These are phyloP conservation scores for Peromyscus attwateri DNA, from an alignment of 2,797 vertebrate genomes.

Conservation along the genomic window DNA sequence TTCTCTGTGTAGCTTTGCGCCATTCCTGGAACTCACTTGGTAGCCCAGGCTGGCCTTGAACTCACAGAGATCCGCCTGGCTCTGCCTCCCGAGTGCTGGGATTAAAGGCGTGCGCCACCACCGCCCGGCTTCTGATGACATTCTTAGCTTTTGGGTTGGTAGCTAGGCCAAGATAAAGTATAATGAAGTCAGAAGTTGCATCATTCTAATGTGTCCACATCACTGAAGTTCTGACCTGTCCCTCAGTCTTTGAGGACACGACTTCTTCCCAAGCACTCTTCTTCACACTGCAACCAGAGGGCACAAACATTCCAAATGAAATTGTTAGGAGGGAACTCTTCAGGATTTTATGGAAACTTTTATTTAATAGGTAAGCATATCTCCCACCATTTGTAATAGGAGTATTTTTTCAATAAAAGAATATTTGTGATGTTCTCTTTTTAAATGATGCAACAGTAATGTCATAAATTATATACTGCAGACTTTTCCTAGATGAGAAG, in stretches of 20 bases:
- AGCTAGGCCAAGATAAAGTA: not conserved
- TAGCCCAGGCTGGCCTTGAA: too few relatives aligned
- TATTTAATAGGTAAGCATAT: not conserved
- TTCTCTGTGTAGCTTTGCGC: too few relatives aligned
- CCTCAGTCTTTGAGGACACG: not conserved
- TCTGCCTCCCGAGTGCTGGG: too few relatives aligned
- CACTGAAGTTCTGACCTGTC: not conserved
- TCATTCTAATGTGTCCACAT: not conserved
- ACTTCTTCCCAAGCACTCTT: not conserved
- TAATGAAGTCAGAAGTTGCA: not conserved
- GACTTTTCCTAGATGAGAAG: slow-evolving; percentile 11
- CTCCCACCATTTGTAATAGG: not conserved
- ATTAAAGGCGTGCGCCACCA: too few relatives aligned
- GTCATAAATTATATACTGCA: not conserved
- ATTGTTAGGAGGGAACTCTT: slow-evolving; percentile 14
- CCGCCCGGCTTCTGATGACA: too few relatives aligned
- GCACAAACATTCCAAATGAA: slow-evolving; percentile 27
- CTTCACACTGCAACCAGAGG: not conserved
- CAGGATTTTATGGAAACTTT: not conserved
- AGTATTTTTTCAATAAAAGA: slow-evolving; percentile 39
- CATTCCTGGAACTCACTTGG: too few relatives aligned
- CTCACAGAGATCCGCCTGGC: too few relatives aligned
- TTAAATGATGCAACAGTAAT: not conserved
- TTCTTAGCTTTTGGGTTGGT: not conserved
- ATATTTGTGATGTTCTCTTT: slow-evolving; percentile 1